Evolutionary conservation across 2,113 vertebrate genomes (phyloP), one percentile per base, ranked within the genome.

Genomic region (Hippocampus guttulatus): DNA sequence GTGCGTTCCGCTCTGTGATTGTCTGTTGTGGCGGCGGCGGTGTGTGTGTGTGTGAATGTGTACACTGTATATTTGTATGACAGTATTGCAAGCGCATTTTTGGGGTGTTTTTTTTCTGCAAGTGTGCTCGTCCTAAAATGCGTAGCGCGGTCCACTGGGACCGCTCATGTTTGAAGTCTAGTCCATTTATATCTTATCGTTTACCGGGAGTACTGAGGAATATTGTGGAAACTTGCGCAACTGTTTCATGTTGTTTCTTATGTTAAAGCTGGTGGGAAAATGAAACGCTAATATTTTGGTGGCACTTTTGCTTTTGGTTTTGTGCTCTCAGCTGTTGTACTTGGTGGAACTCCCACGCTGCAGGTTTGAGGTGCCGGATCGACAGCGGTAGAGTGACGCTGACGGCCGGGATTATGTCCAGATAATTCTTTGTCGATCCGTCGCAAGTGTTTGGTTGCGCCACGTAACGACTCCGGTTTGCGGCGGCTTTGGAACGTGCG

Each of bases 401-500:
- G 30, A 5, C 30, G 30, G 5, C 30, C 3, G 30, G 30, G 33
- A 38, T 38, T 38, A 38, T 6, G 33, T 38, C 5, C 5, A 38
- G 33, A 38, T 5, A 38, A 38, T 6, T 38, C 33, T 38, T 38
- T 15, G 23, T 43, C 43, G 6, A 23, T 1, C 27, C 15, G 33
- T 16, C 20, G 6, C 3, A 33, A n/a, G 38, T 12, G 38, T 11
- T 41, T 64, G 62, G 5, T 43, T 38, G 21, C 11, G 20, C 40
- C 30, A 64, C 20, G n/a, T 64, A 7, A 38, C 10, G 21, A 41
- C 9, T 12, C 9, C 8, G 27, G 20, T 40, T 23, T 6, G 2
- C 18, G 6, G 62, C 11, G 67, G 40, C n/a, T 73, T 68, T 60
- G 75, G 67, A 75, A 43, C n/a, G 57, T 49, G 41, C 15, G 67